These are phyloP conservation scores for Agriopis marginaria DNA, from an alignment of 2,888 invertebrate genomes.

Conservation along the genomic window DNA sequence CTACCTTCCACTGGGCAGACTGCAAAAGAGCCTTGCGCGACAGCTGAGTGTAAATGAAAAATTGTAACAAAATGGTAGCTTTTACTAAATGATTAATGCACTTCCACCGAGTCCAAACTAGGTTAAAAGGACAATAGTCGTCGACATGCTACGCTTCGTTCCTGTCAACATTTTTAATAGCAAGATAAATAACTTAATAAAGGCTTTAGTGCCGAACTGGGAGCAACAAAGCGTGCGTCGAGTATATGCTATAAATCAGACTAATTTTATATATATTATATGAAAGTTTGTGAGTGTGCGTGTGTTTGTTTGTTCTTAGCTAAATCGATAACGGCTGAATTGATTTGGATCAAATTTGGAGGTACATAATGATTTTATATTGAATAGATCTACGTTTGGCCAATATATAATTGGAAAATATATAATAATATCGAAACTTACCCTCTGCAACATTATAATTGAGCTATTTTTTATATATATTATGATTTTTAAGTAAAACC, in stretches of 20 bases:
- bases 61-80: slow-evolving; percentile 6
- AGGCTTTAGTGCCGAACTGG: slow-evolving; percentile 4
- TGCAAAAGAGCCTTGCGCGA: too few relatives aligned
- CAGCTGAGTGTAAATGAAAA: not conserved
- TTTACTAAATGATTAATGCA: slow-evolving; percentile 25
- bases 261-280: not conserved
- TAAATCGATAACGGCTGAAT: too few relatives aligned
- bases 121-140: slow-evolving; percentile 21
- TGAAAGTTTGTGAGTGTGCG: not conserved
- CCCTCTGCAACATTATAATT: not conserved
- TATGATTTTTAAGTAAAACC: not conserved
- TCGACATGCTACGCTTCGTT: slow-evolving; percentile 18
- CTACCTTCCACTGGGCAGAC: too few relatives aligned
- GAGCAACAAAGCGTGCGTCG: slow-evolving; percentile 1
- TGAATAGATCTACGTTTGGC: too few relatives aligned
- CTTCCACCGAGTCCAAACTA: slow-evolving; percentile 14
- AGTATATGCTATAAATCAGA: not conserved
- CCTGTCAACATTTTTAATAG: slow-evolving; percentile 15
- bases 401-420: too few relatives aligned
- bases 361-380: too few relatives aligned
- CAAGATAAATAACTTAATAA: slow-evolving; percentile 16
- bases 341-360: too few relatives aligned
- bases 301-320: too few relatives aligned
- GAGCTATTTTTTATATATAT: not conserved
- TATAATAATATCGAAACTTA: not conserved